Evolutionary conservation across 92 coral and sea anemone species (phyloP).

Genomic region (Zoanthus solanderi): DNA sequence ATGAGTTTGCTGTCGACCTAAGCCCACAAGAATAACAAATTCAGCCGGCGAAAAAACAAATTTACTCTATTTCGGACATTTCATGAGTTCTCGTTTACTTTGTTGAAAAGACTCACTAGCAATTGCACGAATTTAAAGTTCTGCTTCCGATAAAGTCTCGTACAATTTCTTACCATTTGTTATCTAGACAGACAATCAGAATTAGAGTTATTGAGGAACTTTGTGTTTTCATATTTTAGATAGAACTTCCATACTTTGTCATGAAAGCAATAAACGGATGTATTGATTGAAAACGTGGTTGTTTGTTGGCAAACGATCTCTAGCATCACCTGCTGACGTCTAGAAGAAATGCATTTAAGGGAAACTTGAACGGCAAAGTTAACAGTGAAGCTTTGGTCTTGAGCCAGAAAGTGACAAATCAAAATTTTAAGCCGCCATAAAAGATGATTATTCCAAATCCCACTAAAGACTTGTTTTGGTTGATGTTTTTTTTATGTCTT

Average conservation of each 20-base stretch:
- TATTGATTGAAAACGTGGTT: not conserved
- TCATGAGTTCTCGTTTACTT: not conserved
- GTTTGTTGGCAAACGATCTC: not conserved
- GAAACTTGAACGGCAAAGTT: not conserved
- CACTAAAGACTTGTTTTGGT: not conserved
- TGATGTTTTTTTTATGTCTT: not conserved
- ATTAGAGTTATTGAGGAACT: not conserved
- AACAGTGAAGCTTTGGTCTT: not conserved
- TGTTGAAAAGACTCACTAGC: not conserved
- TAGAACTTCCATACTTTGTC: not conserved
- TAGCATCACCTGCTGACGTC: not conserved
- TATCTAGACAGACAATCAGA: not conserved
- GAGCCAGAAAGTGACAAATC: not conserved
- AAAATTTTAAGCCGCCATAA: not conserved
- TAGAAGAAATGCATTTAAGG: not conserved
- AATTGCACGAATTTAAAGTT: not conserved
- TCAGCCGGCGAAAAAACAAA: not conserved
- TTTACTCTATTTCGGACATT: not conserved
- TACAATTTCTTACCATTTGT: not conserved
- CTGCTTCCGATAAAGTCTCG: not conserved
- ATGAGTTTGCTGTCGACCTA: not conserved
- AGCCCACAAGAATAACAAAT: not conserved
- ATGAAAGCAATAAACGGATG: not conserved
- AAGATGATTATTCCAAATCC: not conserved
- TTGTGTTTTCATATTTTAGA: not conserved